A percentile compares a stretch with the other conserved stretches of the same genome.
phyloP scores from a whole-genome alignment of 2,888 invertebrate species.

The Acanthosepion esculentum region DNA sequence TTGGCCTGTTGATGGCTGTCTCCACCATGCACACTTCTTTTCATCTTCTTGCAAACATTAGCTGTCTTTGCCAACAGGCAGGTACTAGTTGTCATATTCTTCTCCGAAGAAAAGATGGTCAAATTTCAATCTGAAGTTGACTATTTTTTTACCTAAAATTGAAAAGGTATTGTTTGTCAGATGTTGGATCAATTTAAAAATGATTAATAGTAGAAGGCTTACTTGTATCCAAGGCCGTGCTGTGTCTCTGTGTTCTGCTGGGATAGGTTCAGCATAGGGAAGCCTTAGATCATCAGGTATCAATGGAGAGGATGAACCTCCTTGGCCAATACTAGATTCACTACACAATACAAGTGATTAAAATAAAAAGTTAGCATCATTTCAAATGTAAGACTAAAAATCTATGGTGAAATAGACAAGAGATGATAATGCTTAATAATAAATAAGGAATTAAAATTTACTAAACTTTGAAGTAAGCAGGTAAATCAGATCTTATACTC shows the following conservation, averaged over 20 bases:
- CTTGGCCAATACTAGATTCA: constrained; percentile 58
- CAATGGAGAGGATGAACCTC: constrained; percentile 63
- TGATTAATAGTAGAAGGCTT: neutral
- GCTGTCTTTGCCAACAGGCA: too few species aligned
- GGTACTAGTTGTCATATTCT: too few species aligned
- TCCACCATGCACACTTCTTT: too few species aligned
- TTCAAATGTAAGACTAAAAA: neutral
- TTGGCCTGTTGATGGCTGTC: too few species aligned
- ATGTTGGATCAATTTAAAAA: neutral
- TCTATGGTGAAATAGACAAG: neutral
- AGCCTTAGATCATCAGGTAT: constrained; percentile 57
- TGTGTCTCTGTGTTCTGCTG: constrained; percentile 62
- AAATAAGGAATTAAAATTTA: neutral
- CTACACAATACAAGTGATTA: constrained; percentile 56
- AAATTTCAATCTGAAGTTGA: too few species aligned
- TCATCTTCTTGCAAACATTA: too few species aligned
- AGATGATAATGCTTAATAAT: neutral
- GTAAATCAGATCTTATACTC: too few species aligned
- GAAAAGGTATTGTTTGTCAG: neutral
- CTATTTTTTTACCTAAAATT: too few species aligned
- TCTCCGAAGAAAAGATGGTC: too few species aligned
- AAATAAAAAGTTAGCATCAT: neutral
- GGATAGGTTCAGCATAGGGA: constrained; percentile 71
- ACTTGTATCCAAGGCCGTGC: constrained; percentile 72
- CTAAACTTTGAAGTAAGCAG: too few species aligned